A percentile compares a stretch with the other conserved stretches of the same genome.
phyloP scores from a whole-genome alignment of 2,113 vertebrate species.

The Catharus minimus region DNA sequence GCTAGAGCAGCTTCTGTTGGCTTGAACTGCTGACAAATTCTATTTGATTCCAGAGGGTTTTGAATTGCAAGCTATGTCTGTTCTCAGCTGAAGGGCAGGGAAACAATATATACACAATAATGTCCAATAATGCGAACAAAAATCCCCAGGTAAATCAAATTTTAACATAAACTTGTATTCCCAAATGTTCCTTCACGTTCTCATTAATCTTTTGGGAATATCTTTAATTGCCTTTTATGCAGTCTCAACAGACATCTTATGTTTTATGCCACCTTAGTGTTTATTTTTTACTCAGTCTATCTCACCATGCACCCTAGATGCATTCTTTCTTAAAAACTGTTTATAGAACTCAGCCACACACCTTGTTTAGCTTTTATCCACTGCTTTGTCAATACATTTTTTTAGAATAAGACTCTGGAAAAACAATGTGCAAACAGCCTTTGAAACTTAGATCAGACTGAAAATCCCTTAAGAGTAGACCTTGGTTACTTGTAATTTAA shows the following conservation, averaged over 20 bases:
- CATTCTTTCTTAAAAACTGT: not conserved
- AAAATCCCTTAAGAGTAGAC: not conserved
- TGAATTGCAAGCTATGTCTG: not conserved
- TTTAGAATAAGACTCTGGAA: not conserved
- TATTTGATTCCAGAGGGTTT: not conserved
- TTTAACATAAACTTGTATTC: not conserved
- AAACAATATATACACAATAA: not conserved
- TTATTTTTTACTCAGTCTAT: not conserved
- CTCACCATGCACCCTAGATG: not conserved
- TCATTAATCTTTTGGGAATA: not conserved
- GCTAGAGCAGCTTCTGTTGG: not conserved
- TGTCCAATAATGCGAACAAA: not conserved
- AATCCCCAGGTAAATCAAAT: not conserved
- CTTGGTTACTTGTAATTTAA: not conserved
- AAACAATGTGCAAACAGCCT: conserved; percentile 28
- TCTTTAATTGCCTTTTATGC: not conserved
- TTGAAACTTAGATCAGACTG: conserved; percentile 10
- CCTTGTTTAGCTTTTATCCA: conserved; percentile 14
- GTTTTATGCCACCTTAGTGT: not conserved
- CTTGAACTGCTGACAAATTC: conserved; percentile 14
- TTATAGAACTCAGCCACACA: not conserved
- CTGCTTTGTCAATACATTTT: conserved; percentile 13
- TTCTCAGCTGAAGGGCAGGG: not conserved
- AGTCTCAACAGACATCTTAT: not conserved
- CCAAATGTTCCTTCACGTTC: not conserved